phyloP scores from a whole-genome alignment of 1,140 invertebrate species.

The Ephestia elutella region DNA sequence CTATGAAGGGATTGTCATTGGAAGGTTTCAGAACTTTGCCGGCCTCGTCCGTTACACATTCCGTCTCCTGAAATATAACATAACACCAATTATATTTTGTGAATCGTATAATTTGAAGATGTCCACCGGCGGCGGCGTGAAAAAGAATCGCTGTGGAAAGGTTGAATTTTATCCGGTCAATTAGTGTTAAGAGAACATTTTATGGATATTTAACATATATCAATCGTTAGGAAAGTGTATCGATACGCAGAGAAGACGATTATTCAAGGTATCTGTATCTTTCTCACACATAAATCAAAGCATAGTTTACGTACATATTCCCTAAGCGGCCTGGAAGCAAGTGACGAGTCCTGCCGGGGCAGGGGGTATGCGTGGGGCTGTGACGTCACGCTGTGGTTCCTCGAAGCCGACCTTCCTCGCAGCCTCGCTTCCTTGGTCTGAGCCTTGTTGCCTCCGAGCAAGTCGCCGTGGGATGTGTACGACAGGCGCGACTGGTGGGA shows the following conservation, averaged over 20 bases:
- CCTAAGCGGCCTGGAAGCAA: slow-evolving; percentile 80
- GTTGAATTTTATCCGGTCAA: too few relatives aligned
- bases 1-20: slow-evolving; percentile 92
- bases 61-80: slow-evolving; percentile 76
- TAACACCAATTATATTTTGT: background rate
- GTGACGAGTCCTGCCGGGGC: slow-evolving; percentile 78
- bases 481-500: slow-evolving; percentile 93
- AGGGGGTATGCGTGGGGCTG: slow-evolving; percentile 77
- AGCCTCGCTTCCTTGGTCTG: slow-evolving; percentile 90
- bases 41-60: slow-evolving; percentile 82
- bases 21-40: slow-evolving; percentile 87
- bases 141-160: too few relatives aligned
- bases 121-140: too few relatives aligned
- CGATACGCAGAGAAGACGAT: too few relatives aligned
- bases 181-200: too few relatives aligned
- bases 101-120: background rate
- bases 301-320: slow-evolving; percentile 84
- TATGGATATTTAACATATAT: too few relatives aligned
- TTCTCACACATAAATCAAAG: too few relatives aligned
- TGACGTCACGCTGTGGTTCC: slow-evolving; percentile 79
- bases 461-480: slow-evolving; percentile 94
- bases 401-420: slow-evolving; percentile 80
- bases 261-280: too few relatives aligned
- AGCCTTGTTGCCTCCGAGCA: slow-evolving; percentile 82
- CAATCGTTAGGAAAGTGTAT: too few relatives aligned